These are phyloP conservation scores for Synanthedon vespiformis DNA, from an alignment of 2,888 invertebrate genomes.

Conservation along the genomic window DNA sequence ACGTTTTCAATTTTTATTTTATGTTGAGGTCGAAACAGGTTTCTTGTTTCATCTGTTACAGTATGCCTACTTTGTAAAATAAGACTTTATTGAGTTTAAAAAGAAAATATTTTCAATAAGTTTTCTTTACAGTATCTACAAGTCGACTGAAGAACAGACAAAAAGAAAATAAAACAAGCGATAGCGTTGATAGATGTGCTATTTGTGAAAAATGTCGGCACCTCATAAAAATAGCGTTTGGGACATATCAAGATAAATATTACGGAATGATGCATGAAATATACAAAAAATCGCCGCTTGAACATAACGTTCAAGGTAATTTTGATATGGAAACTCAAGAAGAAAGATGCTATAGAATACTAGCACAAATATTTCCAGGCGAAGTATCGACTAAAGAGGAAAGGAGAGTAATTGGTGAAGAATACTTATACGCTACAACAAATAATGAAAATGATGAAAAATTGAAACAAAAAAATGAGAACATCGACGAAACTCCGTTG, in stretches of 20 bases:
- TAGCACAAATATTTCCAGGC: background rate
- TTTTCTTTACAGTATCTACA: too few species aligned
- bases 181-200: too few species aligned
- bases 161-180: too few species aligned
- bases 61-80: too few species aligned
- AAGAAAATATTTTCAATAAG: too few species aligned
- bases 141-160: too few species aligned
- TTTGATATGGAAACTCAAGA: background rate
- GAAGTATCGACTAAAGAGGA: background rate
- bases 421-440: constrained; percentile 14
- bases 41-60: too few species aligned
- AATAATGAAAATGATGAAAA: constrained; percentile 23
- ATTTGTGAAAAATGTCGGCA: background rate
- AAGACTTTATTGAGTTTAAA: too few species aligned
- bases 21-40: too few species aligned
- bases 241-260: background rate
- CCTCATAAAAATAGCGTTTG: background rate
- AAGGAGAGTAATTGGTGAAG: background rate
- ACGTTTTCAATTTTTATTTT: too few species aligned
- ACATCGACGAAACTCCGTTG: constrained; percentile 27
- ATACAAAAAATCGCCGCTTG: background rate
- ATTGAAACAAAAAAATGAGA: constrained; percentile 33
- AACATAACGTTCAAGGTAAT: background rate
- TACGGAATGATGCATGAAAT: background rate
- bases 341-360: background rate